Base-by-base conservation (phyloP, 1,140 invertebrate genomes). In the Drosophila nebulosa region DNA sequence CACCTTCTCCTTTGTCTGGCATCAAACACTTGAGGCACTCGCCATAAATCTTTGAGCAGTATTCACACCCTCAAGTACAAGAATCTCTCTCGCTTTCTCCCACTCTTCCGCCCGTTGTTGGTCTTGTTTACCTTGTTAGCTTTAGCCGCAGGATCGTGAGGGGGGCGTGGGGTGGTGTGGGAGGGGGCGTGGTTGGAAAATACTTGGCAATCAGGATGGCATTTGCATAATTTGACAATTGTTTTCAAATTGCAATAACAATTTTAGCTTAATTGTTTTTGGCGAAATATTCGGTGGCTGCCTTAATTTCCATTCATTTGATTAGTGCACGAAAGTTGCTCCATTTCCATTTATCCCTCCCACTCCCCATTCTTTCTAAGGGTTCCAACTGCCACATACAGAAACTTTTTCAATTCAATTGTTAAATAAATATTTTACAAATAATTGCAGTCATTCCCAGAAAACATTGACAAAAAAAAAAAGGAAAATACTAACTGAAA, bases 161-260 rank as follows among this genome's bases (percentile, higher is more conserved):
- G n/a, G 1, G 18, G 6, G 14, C 0, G 14, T 6, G 14, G 22
- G 30, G 27, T 9, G 7, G 7, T n/a, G 27, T 30, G 2, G 46
- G 10, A 3, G n/a, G 9, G 53, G 64, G 64, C 6, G 16, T 14
- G 52, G 70, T 52, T 81, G 78, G 68, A 83, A 86, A 83, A 75
- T 73, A 83, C 81, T 81, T 77, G 78, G 83, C 83, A 88, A 88
- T 88, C 83, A 88, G 75, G 39, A 71, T 66, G 65, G 62, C 58
- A 89, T 89, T 89, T 89, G 78, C 86, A 89, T 89, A 89, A 89
- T 89, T 86, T 89, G 85, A 89, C 85, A 89, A 89, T 89, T 89
- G 85, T 89, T 90, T 89, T 89, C 79, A 89, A 89, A 89, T 89
- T 89, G 85, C 79, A 89, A 89, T 89, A 89, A 89, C 79, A 85